Evolutionary conservation across 2,888 invertebrate genomes (phyloP).

Genomic region (Ypsolopha sequella): DNA sequence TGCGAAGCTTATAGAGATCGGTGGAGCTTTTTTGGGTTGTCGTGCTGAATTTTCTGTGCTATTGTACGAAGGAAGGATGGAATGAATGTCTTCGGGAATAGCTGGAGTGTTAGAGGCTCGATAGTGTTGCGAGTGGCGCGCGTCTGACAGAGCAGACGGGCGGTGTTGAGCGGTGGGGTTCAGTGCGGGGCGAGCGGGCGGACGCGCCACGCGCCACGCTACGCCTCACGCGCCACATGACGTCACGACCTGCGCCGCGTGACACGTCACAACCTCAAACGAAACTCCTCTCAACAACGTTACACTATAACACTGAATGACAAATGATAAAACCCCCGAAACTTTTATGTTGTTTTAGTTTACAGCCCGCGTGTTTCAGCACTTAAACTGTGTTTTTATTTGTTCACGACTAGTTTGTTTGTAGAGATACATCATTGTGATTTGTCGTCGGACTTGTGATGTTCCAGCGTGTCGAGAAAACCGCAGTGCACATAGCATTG

Average conservation of each 20-base stretch:
- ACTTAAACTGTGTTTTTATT: too few relatives aligned
- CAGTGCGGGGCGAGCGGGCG: slow-evolving; percentile 25
- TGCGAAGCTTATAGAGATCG: background rate
- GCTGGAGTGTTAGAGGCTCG: slow-evolving; percentile 8
- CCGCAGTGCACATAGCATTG: slow-evolving; percentile 4
- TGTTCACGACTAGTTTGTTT: background rate
- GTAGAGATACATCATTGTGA: slow-evolving; percentile 5
- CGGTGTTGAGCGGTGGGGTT: slow-evolving; percentile 2
- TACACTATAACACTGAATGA: too few relatives aligned
- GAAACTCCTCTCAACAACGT: too few relatives aligned
- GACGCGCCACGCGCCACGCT: slow-evolving; percentile 17
- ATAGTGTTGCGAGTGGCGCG: slow-evolving; percentile 15
- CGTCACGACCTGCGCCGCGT: slow-evolving; percentile 11
- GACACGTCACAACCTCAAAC: slow-evolving; percentile 3
- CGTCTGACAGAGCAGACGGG: slow-evolving; percentile 9
- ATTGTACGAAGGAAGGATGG: background rate
- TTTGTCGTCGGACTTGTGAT: slow-evolving; percentile 3
- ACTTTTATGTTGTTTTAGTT: too few relatives aligned
- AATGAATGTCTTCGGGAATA: background rate
- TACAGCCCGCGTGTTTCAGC: too few relatives aligned
- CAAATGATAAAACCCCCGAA: too few relatives aligned
- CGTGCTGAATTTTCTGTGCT: background rate
- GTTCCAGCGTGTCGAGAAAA: background rate
- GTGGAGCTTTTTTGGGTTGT: background rate
- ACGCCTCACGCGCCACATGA: slow-evolving; percentile 4